Conservation (phyloP, 2,113 vertebrate genomes). For the Rhabdomys dilectus region DNA sequence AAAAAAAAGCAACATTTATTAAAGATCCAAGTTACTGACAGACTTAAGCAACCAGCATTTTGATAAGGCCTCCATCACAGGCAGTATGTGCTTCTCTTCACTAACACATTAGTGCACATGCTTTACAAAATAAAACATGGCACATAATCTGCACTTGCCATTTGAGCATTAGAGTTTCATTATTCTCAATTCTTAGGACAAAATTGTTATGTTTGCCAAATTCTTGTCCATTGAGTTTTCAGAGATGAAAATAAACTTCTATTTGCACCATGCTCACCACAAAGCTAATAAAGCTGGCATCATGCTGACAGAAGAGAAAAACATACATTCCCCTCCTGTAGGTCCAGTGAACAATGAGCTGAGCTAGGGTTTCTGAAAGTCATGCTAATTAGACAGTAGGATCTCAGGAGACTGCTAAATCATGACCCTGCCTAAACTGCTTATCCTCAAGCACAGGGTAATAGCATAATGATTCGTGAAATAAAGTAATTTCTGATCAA, state of each 20-base stretch:
- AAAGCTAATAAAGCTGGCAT: slow-evolving; percentile 53
- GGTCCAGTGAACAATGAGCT: slow-evolving; percentile 51
- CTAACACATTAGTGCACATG: background rate
- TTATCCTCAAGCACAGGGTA: slow-evolving; percentile 62
- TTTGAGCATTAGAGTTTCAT: background rate
- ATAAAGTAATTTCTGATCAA: slow-evolving; percentile 67
- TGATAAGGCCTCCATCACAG: background rate
- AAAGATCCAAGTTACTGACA: background rate
- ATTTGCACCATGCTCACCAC: background rate
- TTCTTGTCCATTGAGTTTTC: slow-evolving; percentile 38
- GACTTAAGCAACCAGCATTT: background rate
- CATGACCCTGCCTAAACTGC: slow-evolving; percentile 40
- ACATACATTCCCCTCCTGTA: background rate
- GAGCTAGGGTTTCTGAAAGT: slow-evolving; percentile 60
- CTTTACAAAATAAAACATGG: background rate
- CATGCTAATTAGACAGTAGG: slow-evolving; percentile 61
- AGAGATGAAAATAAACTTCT: slow-evolving; percentile 46
- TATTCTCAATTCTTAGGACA: background rate
- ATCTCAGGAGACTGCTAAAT: slow-evolving; percentile 67
- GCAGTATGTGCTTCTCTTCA: background rate
- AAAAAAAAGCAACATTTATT: background rate
- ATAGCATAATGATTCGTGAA: slow-evolving; percentile 68
- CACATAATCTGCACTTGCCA: background rate
- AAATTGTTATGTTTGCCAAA: background rate
- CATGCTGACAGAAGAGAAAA: slow-evolving; percentile 26